Conservation (phyloP, 2,113 vertebrate species). For the Campylorhamphus procurvoides region DNA sequence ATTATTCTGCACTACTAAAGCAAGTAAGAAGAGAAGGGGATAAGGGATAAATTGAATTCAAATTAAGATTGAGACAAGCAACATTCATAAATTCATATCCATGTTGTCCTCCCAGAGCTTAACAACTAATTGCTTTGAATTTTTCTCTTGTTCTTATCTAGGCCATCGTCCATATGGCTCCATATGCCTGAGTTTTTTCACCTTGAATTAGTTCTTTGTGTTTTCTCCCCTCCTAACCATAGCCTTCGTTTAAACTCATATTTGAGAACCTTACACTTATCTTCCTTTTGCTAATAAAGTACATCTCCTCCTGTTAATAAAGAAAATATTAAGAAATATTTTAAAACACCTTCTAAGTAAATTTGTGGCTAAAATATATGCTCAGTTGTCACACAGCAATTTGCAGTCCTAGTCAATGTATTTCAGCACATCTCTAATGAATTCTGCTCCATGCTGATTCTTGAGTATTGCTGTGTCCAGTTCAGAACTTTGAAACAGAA, state of each 20-base stretch:
- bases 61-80: conserved; percentile 25
- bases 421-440: background rate
- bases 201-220: conserved; percentile 5
- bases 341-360: background rate
- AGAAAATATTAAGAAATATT: background rate
- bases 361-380: background rate
- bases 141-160: conserved; percentile 19
- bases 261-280: background rate
- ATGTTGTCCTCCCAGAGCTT: background rate
- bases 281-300: background rate
- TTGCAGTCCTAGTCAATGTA: background rate
- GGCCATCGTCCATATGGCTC: conserved; percentile 7
- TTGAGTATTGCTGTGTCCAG: background rate
- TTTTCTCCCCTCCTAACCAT: background rate
- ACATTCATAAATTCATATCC: conserved; percentile 47
- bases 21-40: conserved; percentile 19
- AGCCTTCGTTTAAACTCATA: background rate
- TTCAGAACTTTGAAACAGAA: background rate
- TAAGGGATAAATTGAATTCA: conserved; percentile 47
- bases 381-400: background rate
- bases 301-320: background rate
- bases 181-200: background rate
- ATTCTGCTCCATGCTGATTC: background rate
- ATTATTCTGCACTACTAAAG: conserved; percentile 40
- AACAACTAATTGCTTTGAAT: conserved; percentile 38